Base-by-base conservation (phyloP, 2,888 invertebrate species). In the Callimorpha dominula region DNA sequence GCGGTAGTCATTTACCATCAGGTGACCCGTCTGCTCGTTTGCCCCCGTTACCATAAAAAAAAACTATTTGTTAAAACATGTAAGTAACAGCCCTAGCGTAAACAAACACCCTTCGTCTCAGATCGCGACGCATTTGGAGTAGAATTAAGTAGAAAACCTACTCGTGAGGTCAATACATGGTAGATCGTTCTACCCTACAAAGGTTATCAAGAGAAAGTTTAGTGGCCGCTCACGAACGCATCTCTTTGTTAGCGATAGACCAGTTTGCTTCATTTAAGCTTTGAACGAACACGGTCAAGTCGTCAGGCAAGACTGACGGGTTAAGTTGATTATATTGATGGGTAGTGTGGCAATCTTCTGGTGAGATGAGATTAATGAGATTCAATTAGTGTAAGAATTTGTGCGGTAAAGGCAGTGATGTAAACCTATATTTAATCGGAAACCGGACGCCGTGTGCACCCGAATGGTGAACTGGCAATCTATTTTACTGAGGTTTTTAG, bases 131-230 rank as follows among this genome's bases (percentile, higher is more conserved):
- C 73, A 83, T 84, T 81, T 81, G 81, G 84, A 83, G 78, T 81
- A 85, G 85, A 87, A 81, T 84, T 72, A 82, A 86, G 85, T 90
- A 89, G 92, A 92, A 92, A 92, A 90, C 88, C 85, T 81, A 85
- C 84, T 89, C 88, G 89, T 88, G 90, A 90, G 93, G 93, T 92
- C 92, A 89, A 80, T 42, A 83, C 88, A 88, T 89, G 87, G 89
- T 75, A 84, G 89, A 89, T 88, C 88, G 82, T 79, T 86, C 78
- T 84, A 85, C 85, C 87, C 83, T 81, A 87, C 87, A 92, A 92
- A 93, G 94, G 94, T 93, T 92, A 91, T 89, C 90, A 85, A 88
- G 94, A 92, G 94, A 94, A 94, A 93, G 94, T 92, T 78, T 76
- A 75, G 72, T 69, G 77, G 72, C 83, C 82, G 83, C 87, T 86